These are phyloP conservation scores for Phthorimaea operculella DNA, from an alignment of 1,140 invertebrate species.

Conservation along the genomic window DNA sequence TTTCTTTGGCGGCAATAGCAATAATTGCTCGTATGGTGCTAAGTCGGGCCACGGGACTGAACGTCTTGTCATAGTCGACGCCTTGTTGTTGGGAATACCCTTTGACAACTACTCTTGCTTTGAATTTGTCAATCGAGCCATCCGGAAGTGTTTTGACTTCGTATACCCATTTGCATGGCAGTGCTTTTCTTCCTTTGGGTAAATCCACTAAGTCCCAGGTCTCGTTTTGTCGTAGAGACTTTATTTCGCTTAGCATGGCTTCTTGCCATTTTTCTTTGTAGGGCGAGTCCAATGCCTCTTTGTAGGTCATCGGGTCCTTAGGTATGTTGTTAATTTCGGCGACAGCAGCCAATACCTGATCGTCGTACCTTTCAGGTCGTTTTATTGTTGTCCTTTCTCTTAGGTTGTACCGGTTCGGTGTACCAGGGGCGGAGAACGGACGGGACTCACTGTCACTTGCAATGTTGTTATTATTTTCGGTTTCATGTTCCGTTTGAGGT, in stretches of 20 bases:
- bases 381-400: slow-evolving; percentile 5
- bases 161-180: slow-evolving; percentile 49
- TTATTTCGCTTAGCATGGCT: slow-evolving; percentile 23
- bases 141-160: slow-evolving; percentile 33
- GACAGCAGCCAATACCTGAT: slow-evolving; percentile 6
- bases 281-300: slow-evolving; percentile 7
- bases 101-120: slow-evolving; percentile 50
- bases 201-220: slow-evolving; percentile 26
- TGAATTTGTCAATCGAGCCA: slow-evolving; percentile 33
- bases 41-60: slow-evolving; percentile 29
- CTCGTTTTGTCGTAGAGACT: slow-evolving; percentile 10
- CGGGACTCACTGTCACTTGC: too few species aligned
- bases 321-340: slow-evolving; percentile 6
- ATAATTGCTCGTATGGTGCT: slow-evolving; percentile 10
- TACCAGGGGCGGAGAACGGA: too few species aligned
- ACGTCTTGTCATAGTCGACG: slow-evolving; percentile 40
- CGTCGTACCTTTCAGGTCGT: slow-evolving; percentile 3
- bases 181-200: slow-evolving; percentile 25
- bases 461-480: not conserved
- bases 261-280: slow-evolving; percentile 16
- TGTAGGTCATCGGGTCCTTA: slow-evolving; percentile 6
- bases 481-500: not conserved
- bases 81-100: slow-evolving; percentile 31
- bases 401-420: not conserved
- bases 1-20: slow-evolving; percentile 10